Conservation (phyloP, 2,888 invertebrate species). For the Allacma fusca region DNA sequence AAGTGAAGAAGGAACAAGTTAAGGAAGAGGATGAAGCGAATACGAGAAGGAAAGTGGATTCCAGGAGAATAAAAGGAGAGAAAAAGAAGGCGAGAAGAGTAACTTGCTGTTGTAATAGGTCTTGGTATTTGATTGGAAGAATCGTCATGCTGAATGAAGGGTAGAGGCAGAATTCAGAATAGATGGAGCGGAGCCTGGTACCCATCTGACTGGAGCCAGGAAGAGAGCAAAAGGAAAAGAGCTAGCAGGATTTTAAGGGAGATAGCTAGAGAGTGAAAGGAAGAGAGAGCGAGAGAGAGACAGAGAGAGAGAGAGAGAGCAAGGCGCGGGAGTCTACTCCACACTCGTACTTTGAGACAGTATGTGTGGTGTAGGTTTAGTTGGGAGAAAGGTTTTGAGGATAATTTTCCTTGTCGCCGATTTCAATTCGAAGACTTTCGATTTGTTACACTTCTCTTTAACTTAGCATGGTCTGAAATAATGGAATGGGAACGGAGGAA, state of each 20-base stretch:
- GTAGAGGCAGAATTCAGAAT: conserved; percentile 4
- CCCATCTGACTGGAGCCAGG: neutral
- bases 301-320: neutral
- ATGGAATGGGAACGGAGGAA: conserved; percentile 33
- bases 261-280: neutral
- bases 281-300: neutral
- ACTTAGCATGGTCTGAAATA: conserved; percentile 41
- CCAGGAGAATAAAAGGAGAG: conserved; percentile 31
- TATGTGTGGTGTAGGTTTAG: conserved; percentile 28
- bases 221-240: conserved; percentile 19
- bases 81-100: conserved; percentile 31
- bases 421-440: conserved; percentile 41
- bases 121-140: conserved; percentile 40
- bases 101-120: conserved; percentile 27
- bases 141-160: conserved; percentile 23
- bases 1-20: conserved; percentile 12
- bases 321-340: neutral
- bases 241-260: neutral
- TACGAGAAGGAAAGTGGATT: conserved; percentile 34
- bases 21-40: conserved; percentile 16
- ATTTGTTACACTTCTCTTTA: conserved; percentile 45
- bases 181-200: conserved; percentile 34
- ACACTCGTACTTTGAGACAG: neutral
- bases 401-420: conserved; percentile 45
- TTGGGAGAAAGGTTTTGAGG: conserved; percentile 33